Evolutionary conservation across 1,140 invertebrate genomes (phyloP), one percentile per base, ranked within the genome.

Genomic region (Kradibia gibbosae): DNA sequence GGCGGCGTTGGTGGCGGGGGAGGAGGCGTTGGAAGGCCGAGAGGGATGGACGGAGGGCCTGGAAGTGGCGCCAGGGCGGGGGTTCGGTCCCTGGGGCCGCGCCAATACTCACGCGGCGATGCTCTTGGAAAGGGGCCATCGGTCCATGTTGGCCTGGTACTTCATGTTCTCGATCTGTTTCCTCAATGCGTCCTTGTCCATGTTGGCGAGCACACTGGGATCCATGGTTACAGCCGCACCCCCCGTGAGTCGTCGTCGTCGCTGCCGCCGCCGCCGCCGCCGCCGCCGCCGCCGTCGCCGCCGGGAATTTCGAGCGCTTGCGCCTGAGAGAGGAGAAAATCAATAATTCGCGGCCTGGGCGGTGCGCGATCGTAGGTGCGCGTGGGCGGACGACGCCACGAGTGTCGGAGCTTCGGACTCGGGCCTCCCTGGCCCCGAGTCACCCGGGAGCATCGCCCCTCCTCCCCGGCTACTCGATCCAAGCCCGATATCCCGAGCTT

Each of bases 151-250:
- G 81, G 96, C 96, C 91, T 98, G 97, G 92, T 97, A 97, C 93
- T 97, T 97, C 96, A 98, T 97, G 92, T 98, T 98, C 91, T 98
- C 97, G 90, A 98, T 98, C 94, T 98, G 97, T 93, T 98, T 98
- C 93, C 97, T 97, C 92, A 98, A 93, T 93, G 96, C 96, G 95
- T 98, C 97, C 93, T 97, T 97, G 93, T 98, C 97, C 97, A 98
- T 98, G 94, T 94, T 94, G 94, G 95, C 95, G 89, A 97, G 94
- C 92, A 96, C 94, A 96, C 96, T 96, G 95, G 96, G 94, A 93
- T 96, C 95, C 95, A 96, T 95, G 92, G 93, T 92, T 91, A 92
- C 89, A 91, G 88, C 88, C 88, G 90, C 90, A 89, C 90, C 90
- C 90, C 89, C 89, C 88, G 77, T 79, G 71, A 72, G 67, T 65